Evolutionary conservation across 2,797 vertebrate genomes (phyloP), one percentile per base, ranked within the genome.

Genomic region (Nannoperca obscura): DNA sequence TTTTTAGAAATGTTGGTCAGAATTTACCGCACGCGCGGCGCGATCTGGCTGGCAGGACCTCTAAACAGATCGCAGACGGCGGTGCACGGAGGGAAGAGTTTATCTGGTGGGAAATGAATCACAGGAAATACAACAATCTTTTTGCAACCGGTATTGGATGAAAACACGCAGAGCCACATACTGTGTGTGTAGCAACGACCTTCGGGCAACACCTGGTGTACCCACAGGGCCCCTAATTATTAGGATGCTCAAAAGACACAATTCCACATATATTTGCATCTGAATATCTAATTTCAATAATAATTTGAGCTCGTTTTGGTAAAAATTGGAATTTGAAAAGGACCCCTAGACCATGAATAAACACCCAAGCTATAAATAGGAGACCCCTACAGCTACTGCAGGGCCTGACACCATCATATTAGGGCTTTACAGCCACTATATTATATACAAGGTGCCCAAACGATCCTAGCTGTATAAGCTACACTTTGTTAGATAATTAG

Each of bases 1-100:
- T 95, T 95, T 94, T 93, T 95, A 94, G 93, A 89, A 91, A 93
- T 82, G 90, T 92, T 94, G 92, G 92, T 93, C 92, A 94, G 87
- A 89, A 90, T 89, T 78, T 78, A 87, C 89, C 71, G 86, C 93
- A 85, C 85, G 87, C 90, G 84, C 85, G 68, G 78, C 70, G 83
- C 90, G 74, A 53, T 80, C 84, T 80, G 62, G 85, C 81, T 85
- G 82, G 77, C 86, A 81, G 70, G 85, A 84, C 82, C 85, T 83
- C 84, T 76, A 85, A 88, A 88, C 77, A 82, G 62, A 78, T 79
- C 62, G 46, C 82, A 87, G 76, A 88, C 86, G 27, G 72, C n/a
- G 62, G 84, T 34, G 84, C 47, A 59, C 7, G 40, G 55, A 86
- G 55, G 34, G 55, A 54, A 53, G 54, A 75, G 46, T 74, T 58